Evolutionary conservation across 2,888 invertebrate genomes (phyloP).

Genomic region (Minunthozetes semirufus): DNA sequence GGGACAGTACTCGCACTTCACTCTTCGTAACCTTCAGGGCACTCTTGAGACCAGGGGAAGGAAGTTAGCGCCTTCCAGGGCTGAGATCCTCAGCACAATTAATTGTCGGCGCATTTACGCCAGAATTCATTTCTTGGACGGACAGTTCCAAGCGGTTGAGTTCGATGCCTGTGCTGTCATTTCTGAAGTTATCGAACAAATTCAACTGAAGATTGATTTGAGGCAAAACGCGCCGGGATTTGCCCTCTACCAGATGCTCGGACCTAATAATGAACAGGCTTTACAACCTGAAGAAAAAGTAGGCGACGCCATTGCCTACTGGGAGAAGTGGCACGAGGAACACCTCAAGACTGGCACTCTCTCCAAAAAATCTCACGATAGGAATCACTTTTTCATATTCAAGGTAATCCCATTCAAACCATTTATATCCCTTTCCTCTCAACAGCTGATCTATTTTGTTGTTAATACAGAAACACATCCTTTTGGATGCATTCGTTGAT

Average conservation of each 20-base stretch:
- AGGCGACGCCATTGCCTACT: conserved; percentile 88
- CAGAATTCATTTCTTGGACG: conserved; percentile 84
- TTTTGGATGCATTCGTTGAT: conserved; percentile 70
- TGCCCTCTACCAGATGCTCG: conserved; percentile 84
- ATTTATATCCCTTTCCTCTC: too few species aligned
- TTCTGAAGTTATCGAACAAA: conserved; percentile 56
- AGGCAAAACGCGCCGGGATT: conserved; percentile 74
- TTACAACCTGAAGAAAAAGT: conserved; percentile 73
- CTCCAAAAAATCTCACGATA: conserved; percentile 27
- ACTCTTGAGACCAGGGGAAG: conserved; percentile 63
- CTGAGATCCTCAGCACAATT: conserved; percentile 85
- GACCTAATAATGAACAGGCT: conserved; percentile 65
- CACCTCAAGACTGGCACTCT: conserved; percentile 32
- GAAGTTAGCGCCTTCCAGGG: conserved; percentile 81
- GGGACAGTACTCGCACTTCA: conserved; percentile 86
- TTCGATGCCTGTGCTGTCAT: conserved; percentile 90
- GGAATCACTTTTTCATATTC: conserved; percentile 53
- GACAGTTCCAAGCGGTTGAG: conserved; percentile 87
- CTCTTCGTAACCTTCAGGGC: conserved; percentile 60
- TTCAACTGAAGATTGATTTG: conserved; percentile 77
- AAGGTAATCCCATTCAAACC: conserved; percentile 50
- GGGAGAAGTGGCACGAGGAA: conserved; percentile 62
- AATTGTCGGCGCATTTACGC: conserved; percentile 78
- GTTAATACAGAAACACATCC: conserved; percentile 61
- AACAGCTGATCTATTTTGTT: background rate